These are phyloP conservation scores for Cynoglossus semilaevis DNA, from an alignment of 2,113 vertebrate species.

Conservation along the genomic window DNA sequence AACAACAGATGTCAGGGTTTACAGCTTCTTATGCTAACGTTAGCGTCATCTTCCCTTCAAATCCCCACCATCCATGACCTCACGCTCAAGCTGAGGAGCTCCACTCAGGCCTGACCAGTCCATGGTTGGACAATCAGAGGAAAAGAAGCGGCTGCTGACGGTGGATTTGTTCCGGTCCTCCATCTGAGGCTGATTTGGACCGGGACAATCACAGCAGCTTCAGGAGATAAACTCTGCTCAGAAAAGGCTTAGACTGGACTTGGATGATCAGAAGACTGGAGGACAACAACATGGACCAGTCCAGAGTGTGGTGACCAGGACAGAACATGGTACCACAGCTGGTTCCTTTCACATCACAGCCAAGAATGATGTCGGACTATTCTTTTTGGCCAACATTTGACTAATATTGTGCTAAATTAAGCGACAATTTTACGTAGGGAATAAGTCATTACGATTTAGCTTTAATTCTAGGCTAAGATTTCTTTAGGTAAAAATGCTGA, in stretches of 20 bases:
- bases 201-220: slow-evolving; percentile 63
- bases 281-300: slow-evolving; percentile 48
- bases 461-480: no score
- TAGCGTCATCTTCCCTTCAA: slow-evolving; percentile 22
- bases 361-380: no score
- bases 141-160: slow-evolving; percentile 42
- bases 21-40: slow-evolving; percentile 4
- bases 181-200: slow-evolving; percentile 62
- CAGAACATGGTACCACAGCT: slow-evolving; percentile 43
- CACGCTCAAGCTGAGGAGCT: slow-evolving; percentile 27
- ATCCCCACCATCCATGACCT: slow-evolving; percentile 26
- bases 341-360: slow-evolving; percentile 26
- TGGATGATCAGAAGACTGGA: slow-evolving; percentile 44
- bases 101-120: slow-evolving; percentile 30
- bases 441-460: no score
- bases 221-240: slow-evolving; percentile 57
- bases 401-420: no score
- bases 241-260: slow-evolving; percentile 49
- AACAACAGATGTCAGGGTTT: neutral
- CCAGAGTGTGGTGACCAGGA: slow-evolving; percentile 55
- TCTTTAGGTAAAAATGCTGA: no score
- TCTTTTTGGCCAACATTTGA: no score
- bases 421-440: no score
- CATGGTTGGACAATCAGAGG: slow-evolving; percentile 17
- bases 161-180: slow-evolving; percentile 9